phyloP scores from a whole-genome alignment of 2,797 vertebrate genomes.

The Xiphorhynchus erythropygius region DNA sequence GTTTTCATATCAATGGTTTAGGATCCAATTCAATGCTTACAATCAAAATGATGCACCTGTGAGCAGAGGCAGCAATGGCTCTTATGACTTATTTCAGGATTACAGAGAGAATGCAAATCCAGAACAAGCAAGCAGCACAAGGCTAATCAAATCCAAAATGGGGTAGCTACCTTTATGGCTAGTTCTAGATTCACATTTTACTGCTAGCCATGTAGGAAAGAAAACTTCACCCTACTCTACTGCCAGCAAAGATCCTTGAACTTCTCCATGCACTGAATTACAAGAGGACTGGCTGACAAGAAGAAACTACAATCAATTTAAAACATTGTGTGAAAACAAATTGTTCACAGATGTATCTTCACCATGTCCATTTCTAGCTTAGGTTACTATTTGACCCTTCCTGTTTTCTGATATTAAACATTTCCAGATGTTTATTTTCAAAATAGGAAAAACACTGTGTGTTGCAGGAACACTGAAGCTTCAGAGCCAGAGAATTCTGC shows the following conservation, averaged over 20 bases:
- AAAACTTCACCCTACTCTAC: neutral
- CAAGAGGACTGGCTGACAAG: neutral
- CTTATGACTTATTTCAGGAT: neutral
- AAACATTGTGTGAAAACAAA: neutral
- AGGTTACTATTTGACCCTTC: neutral
- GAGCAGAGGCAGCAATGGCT: neutral
- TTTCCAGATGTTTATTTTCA: neutral
- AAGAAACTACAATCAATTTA: neutral
- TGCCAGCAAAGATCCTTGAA: neutral
- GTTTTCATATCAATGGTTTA: neutral
- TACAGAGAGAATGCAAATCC: neutral
- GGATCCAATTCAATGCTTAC: neutral
- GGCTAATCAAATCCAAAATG: neutral
- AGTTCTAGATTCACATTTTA: neutral
- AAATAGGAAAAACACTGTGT: neutral
- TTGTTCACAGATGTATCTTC: neutral
- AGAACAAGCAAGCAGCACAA: neutral
- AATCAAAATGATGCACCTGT: neutral
- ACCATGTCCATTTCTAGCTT: neutral
- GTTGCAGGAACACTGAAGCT: neutral
- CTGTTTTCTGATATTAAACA: neutral
- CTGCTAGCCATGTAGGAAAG: neutral
- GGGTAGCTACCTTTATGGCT: neutral
- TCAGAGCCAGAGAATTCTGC: neutral
- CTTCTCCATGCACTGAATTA: neutral